Evolutionary conservation across 2,797 vertebrate genomes (phyloP).

Genomic region (Choloepus didactylus): DNA sequence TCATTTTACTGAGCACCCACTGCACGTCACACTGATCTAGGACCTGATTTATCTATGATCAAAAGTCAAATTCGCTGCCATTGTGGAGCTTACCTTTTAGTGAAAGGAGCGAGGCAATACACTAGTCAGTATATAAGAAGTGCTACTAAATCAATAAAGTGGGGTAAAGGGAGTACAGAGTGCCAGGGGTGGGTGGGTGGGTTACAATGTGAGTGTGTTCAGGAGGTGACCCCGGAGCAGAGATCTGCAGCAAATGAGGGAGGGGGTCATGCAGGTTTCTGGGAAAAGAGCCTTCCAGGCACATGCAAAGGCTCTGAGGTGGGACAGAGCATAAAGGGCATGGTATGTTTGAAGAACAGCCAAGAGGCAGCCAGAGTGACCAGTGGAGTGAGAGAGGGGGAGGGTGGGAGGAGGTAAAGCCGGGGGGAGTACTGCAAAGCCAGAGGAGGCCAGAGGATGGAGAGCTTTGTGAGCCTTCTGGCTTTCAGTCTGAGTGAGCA

Average conservation of each 20-base stretch:
- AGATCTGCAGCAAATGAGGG: not conserved
- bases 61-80: not conserved
- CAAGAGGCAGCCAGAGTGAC: too few relatives aligned
- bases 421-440: not conserved
- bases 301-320: not conserved
- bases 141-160: not conserved
- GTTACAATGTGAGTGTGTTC: not conserved
- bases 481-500: not conserved
- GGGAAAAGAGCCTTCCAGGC: not conserved
- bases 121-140: not conserved
- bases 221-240: not conserved
- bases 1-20: rapidly evolving
- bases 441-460: not conserved
- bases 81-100: not conserved
- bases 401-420: not conserved
- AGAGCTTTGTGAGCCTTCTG: not conserved
- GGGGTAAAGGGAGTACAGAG: not conserved
- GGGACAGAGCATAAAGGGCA: not conserved
- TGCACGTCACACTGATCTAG: not conserved
- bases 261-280: rapidly evolving
- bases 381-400: not conserved
- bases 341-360: not conserved
- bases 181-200: not conserved
- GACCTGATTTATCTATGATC: not conserved
- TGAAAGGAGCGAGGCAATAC: not conserved